Evolutionary conservation across 2,113 vertebrate genomes (phyloP).

Genomic region (Sclerurus mexicanus): DNA sequence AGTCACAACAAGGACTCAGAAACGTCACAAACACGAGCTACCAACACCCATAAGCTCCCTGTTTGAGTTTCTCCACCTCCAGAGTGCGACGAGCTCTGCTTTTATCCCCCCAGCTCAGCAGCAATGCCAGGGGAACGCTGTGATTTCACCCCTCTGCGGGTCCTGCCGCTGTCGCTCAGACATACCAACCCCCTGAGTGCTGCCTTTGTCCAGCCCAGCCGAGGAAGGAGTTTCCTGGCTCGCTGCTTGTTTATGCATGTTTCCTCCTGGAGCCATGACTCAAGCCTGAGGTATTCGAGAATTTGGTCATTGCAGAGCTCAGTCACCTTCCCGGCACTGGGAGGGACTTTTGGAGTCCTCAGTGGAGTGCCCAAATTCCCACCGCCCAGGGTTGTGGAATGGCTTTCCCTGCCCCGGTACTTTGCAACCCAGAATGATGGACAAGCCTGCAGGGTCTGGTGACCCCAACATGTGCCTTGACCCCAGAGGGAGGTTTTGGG

Average conservation of each 20-base stretch:
- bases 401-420: not conserved
- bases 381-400: rapidly evolving
- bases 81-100: not conserved
- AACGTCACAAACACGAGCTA: not conserved
- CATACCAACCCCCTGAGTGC: not conserved
- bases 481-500: not conserved
- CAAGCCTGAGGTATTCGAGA: conserved; percentile 39
- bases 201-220: not conserved
- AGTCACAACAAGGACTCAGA: not conserved
- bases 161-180: not conserved
- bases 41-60: not conserved
- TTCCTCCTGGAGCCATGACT: not conserved
- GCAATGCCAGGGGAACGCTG: rapidly evolving
- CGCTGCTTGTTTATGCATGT: conserved; percentile 22
- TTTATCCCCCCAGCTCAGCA: not conserved
- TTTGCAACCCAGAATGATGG: not conserved
- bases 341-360: not conserved
- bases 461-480: not conserved
- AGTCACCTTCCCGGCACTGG: not conserved
- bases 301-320: not conserved
- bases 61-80: not conserved
- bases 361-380: rapidly evolving
- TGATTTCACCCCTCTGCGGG: not conserved
- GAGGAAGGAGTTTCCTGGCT: conserved; percentile 18
- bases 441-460: not conserved